phyloP scores from a whole-genome alignment of 2,888 invertebrate genomes.

The Junonia oenone region DNA sequence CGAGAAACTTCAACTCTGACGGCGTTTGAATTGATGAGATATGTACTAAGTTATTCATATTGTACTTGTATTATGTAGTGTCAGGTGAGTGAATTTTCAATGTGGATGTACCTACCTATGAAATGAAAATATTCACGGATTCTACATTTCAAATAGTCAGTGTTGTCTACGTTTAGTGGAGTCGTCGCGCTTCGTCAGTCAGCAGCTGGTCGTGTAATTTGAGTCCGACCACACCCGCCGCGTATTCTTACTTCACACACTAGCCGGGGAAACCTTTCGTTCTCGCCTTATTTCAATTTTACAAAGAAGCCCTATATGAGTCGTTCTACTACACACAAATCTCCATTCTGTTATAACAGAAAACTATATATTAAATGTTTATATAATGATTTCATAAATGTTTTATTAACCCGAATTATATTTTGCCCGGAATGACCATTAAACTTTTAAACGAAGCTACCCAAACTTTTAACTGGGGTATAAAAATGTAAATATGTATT shows the following conservation, averaged over 20 bases:
- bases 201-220: conserved; percentile 33
- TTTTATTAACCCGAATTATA: not conserved
- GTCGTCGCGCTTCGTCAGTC: conserved; percentile 17
- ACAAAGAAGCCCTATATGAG: conserved; percentile 58
- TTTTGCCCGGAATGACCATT: not conserved
- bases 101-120: not conserved
- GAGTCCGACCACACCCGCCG: conserved; percentile 37
- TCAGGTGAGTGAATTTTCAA: not conserved
- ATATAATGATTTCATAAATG: not conserved
- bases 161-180: conserved; percentile 7
- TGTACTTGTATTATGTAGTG: not conserved
- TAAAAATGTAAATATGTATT: conserved; percentile 21
- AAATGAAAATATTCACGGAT: not conserved
- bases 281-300: conserved; percentile 51
- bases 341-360: not conserved
- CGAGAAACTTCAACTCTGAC: conserved; percentile 39
- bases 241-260: conserved; percentile 37
- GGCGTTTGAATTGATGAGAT: conserved; percentile 38
- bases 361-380: not conserved
- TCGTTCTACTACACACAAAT: conserved; percentile 13
- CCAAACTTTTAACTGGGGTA: conserved; percentile 19
- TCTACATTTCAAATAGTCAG: not conserved
- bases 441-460: conserved; percentile 1
- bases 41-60: not conserved
- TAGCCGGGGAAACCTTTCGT: conserved; percentile 64